These are phyloP conservation scores for Synanthedon andrenaeformis DNA, from an alignment of 2,888 invertebrate species.

Conservation along the genomic window DNA sequence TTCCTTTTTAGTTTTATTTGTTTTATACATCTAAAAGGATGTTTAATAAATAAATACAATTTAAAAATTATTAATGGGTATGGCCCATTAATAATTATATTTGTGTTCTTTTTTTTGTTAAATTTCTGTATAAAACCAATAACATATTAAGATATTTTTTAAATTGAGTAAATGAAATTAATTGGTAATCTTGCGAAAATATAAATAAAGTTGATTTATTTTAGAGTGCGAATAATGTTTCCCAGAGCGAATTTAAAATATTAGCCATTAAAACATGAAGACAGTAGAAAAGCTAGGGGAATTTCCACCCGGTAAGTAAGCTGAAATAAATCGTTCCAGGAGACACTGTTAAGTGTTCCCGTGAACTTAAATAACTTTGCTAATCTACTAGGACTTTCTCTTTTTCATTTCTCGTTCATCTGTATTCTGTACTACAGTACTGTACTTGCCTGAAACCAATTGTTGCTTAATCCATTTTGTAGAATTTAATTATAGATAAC, in stretches of 20 bases:
- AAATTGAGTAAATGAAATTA: no score
- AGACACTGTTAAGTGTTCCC: conserved; percentile 22
- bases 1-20: no score
- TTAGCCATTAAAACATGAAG: conserved; percentile 22
- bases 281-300: conserved; percentile 21
- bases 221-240: conserved; percentile 14
- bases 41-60: no score
- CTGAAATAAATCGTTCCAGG: conserved; percentile 24
- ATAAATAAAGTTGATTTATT: conserved; percentile 15
- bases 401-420: neutral
- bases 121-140: no score
- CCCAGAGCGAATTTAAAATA: conserved; percentile 21
- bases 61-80: no score
- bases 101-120: no score
- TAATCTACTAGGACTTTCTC: conserved; percentile 10
- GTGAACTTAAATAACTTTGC: conserved; percentile 18
- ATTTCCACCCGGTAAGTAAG: conserved; percentile 20
- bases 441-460: neutral
- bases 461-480: no score
- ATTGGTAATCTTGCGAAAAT: neutral
- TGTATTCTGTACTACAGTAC: neutral
- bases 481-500: no score
- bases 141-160: no score
- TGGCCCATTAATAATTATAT: no score
- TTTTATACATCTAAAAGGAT: no score